Percentiles rank a stretch among this genome's conserved stretches.
Conservation (phyloP, 2,797 vertebrate genomes). For the Danio choprae region DNA sequence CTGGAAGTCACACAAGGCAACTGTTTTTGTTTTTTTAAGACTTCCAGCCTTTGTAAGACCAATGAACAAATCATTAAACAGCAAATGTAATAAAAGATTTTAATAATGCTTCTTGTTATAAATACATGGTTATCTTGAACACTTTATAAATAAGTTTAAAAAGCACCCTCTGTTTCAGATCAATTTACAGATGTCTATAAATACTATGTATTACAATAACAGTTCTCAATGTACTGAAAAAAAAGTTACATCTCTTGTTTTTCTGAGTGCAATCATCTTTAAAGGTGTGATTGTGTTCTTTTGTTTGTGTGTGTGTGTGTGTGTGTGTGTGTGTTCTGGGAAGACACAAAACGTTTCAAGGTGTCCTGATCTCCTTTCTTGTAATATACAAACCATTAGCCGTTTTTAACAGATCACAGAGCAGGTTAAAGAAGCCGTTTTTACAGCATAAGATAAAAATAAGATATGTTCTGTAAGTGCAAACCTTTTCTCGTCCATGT, state of each 20-base stretch:
- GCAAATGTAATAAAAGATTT: constrained; percentile 62
- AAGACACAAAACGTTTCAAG: constrained; percentile 1
- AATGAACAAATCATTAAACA: constrained; percentile 16
- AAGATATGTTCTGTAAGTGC: not conserved
- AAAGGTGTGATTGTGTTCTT: constrained; percentile 14
- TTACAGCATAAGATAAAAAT: not conserved
- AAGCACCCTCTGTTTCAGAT: constrained; percentile 63
- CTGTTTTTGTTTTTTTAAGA: too few relatives aligned
- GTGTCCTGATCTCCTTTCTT: not conserved
- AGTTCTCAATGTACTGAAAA: constrained; percentile 50
- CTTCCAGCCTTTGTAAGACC: not conserved
- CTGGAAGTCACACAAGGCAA: not conserved
- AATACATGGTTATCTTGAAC: constrained; percentile 66
- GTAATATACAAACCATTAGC: not conserved
- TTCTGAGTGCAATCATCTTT: constrained; percentile 53
- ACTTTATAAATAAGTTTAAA: constrained; percentile 63
- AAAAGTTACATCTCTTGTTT: constrained; percentile 40
- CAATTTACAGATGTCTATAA: constrained; percentile 63
- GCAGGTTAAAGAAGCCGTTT: constrained; percentile 4
- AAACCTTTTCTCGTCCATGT: not conserved
- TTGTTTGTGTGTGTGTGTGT: not conserved
- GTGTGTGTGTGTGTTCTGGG: constrained; percentile 24
- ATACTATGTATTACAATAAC: constrained; percentile 58
- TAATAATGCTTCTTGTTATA: constrained; percentile 64
- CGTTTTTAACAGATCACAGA: constrained; percentile 4